Evolutionary conservation across 2,888 invertebrate genomes (phyloP).

Genomic region (Aplocera efformata): DNA sequence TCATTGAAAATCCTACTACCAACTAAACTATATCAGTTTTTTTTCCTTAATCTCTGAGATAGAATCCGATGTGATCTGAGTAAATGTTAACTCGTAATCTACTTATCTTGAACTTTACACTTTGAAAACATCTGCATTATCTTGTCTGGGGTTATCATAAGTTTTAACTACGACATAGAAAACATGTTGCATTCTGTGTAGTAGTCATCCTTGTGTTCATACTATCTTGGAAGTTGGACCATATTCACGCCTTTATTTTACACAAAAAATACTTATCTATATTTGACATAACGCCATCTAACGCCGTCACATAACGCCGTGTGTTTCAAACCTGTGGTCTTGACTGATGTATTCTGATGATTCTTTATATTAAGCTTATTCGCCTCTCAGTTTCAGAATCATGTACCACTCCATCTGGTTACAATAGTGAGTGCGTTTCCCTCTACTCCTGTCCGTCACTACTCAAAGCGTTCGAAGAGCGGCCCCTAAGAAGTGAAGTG

Average conservation of each 20-base stretch:
- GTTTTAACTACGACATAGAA: background rate
- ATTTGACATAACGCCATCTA: too few relatives aligned
- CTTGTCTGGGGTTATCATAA: constrained; percentile 14
- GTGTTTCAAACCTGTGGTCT: too few relatives aligned
- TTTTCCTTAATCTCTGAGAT: too few relatives aligned
- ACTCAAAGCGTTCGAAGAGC: constrained; percentile 57
- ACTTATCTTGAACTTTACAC: constrained; percentile 19
- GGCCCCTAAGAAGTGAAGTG: constrained; percentile 52
- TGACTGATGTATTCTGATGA: background rate
- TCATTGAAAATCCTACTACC: too few relatives aligned
- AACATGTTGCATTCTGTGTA: background rate
- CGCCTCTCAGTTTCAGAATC: constrained; percentile 44
- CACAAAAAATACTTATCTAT: too few relatives aligned
- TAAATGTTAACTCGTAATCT: constrained; percentile 12
- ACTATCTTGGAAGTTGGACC: too few relatives aligned
- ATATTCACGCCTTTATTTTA: too few relatives aligned
- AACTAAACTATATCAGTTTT: too few relatives aligned
- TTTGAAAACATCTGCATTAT: constrained; percentile 14
- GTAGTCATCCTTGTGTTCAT: too few relatives aligned
- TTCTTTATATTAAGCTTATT: background rate
- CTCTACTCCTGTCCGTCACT: constrained; percentile 70
- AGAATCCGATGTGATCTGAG: constrained; percentile 5
- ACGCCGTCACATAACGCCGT: too few relatives aligned
- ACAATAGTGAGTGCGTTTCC: constrained; percentile 64
- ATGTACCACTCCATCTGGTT: constrained; percentile 69